Evolutionary conservation across 2,888 invertebrate species (phyloP).

Genomic region (Euspilapteryx auroguttella): DNA sequence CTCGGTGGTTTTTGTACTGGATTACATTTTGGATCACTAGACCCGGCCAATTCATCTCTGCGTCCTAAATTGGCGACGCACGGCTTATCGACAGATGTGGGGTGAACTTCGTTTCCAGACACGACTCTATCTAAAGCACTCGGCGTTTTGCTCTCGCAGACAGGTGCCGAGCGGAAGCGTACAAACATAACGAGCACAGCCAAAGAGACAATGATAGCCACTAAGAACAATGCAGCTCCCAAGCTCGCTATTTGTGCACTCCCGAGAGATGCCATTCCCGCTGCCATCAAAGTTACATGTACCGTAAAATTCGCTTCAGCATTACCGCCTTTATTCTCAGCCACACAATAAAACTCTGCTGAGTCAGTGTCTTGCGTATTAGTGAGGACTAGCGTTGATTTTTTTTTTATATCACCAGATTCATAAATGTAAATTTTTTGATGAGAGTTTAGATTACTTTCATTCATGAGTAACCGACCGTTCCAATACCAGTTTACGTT

Average conservation of each 20-base stretch:
- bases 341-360: slow-evolving; percentile 85
- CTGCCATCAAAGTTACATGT: slow-evolving; percentile 75
- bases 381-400: slow-evolving; percentile 74
- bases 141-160: slow-evolving; percentile 75
- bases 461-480: slow-evolving; percentile 75
- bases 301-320: slow-evolving; percentile 89
- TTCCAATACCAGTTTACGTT: slow-evolving; percentile 87
- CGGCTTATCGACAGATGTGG: slow-evolving; percentile 48
- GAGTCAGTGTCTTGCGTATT: slow-evolving; percentile 84
- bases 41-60: slow-evolving; percentile 38
- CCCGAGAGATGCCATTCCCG: slow-evolving; percentile 79
- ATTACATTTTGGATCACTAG: slow-evolving; percentile 54
- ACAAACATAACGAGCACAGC: slow-evolving; percentile 72
- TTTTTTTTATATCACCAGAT: slow-evolving; percentile 75
- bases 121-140: slow-evolving; percentile 74
- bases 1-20: slow-evolving; percentile 75
- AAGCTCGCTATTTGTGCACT: slow-evolving; percentile 85
- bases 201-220: slow-evolving; percentile 74
- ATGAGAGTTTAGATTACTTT: slow-evolving; percentile 76
- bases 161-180: slow-evolving; percentile 71
- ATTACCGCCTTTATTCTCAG: slow-evolving; percentile 86
- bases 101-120: slow-evolving; percentile 57
- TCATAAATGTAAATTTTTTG: slow-evolving; percentile 78
- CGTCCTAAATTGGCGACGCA: slow-evolving; percentile 62
- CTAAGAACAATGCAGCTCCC: slow-evolving; percentile 77